Conservation (phyloP, 2,888 invertebrate genomes). For the Ennomos erosarius region DNA sequence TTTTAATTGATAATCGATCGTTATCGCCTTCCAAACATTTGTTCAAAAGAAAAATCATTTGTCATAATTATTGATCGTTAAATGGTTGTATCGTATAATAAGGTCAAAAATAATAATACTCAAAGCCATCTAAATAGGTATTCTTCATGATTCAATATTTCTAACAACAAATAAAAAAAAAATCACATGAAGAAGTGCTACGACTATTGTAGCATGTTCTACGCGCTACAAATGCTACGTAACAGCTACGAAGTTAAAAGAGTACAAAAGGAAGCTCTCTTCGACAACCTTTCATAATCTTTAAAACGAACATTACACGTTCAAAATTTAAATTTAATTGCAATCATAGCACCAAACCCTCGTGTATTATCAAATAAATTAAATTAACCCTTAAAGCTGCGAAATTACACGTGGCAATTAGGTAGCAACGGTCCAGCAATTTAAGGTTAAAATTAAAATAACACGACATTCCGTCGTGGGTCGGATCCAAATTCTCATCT, state of each 20-base stretch:
- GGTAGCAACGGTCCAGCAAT: slow-evolving; percentile 60
- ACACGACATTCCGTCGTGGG: slow-evolving; percentile 49
- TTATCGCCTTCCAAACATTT: slow-evolving; percentile 9
- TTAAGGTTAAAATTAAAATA: slow-evolving; percentile 68
- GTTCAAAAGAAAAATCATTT: no score
- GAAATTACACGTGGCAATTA: slow-evolving; percentile 72
- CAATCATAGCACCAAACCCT: slow-evolving; percentile 42
- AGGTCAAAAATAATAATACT: no score
- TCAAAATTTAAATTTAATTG: slow-evolving; percentile 36
- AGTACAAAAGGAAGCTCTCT: neutral
- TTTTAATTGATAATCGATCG: slow-evolving; percentile 22
- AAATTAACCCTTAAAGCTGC: slow-evolving; percentile 68
- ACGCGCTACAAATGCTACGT: slow-evolving; percentile 15
- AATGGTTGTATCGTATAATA: no score
- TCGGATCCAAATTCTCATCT: slow-evolving; percentile 43
- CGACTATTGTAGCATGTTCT: slow-evolving; percentile 16
- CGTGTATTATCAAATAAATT: slow-evolving; percentile 63
- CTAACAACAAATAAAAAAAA: no score
- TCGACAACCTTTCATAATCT: slow-evolving; percentile 20
- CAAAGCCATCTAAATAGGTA: no score
- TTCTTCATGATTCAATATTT: no score
- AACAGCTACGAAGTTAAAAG: no score
- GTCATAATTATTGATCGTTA: no score
- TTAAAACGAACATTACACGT: slow-evolving; percentile 20
- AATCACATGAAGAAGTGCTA: no score